Base-by-base conservation (phyloP, 92 coral and sea anemone genomes). In the Palythoa grandis region DNA sequence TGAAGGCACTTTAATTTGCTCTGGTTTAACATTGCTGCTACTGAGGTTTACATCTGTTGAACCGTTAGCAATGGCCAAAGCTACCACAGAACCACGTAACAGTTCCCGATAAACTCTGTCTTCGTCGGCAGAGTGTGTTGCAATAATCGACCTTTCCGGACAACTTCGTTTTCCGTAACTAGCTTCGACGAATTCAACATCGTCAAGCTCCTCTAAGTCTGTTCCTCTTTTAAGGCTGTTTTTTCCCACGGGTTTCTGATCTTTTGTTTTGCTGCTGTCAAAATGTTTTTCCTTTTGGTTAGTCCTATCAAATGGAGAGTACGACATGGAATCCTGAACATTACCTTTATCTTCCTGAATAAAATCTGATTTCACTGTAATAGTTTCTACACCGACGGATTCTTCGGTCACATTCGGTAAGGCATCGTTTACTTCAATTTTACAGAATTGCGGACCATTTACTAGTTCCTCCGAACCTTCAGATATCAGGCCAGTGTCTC, bases 41-140 rank as follows among this genome's bases (percentile, higher is more conserved):
- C n/a, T 52, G 17, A 66, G 60, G 29, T 52, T 25, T 25, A 48
- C 74, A 67, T 43, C 85, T 14, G 60, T 80, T 14, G 58, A 70
- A 4, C 74, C 85, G 47, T 80, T 80, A 14, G 72, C 75, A 48
- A 67, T 66, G 7, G 85, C 85, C 54, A 80, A 7, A 22, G 85
- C 85, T 11, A 73, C 74, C n/a, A 80, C 29, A 63, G 85, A 80
- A 19, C 85, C 85, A 11, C 60, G 56, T 5, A 80, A 58, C 3
- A 80, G n/a, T 12, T 80, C 74, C 4, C 48, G 58, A 67, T 80
- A 80, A 24, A 80, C 17, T 43, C 7, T 79, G 7, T 50, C 52
- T 9, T 80, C 63, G 6, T 66, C 23, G 40, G 39, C 29, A 23
- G 37, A 9, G 57, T 63, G 52, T 19, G n/a, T 79, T 78, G 2